phyloP scores from a whole-genome alignment of 2,113 vertebrate species.

The Kryptolebias marmoratus region DNA sequence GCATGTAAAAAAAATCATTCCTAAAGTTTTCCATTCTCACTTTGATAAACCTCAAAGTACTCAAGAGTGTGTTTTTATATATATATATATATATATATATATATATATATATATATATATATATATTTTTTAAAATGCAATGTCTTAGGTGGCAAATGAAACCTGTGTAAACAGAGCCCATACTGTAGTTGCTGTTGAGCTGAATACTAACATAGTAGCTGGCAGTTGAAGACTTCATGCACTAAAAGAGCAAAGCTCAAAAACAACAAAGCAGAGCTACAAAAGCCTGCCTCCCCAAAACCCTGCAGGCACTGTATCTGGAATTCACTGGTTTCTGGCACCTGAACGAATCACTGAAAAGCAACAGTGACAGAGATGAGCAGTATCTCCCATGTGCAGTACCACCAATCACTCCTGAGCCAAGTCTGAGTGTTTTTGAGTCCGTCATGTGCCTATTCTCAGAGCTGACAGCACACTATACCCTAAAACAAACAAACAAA shows the following conservation, averaged over 20 bases:
- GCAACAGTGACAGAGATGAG: constrained; percentile 51
- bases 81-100: too few species aligned
- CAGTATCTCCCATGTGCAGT: constrained; percentile 62
- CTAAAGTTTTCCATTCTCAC: too few species aligned
- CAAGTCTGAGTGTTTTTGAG: constrained; percentile 61
- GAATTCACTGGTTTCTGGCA: constrained; percentile 47
- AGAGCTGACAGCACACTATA: constrained; percentile 33
- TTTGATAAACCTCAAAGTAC: too few species aligned
- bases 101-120: too few species aligned
- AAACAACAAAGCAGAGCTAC: constrained; percentile 56
- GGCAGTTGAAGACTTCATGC: constrained; percentile 32
- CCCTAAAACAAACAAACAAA: background rate
- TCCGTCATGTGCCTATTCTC: constrained; percentile 45
- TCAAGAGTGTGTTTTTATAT: background rate
- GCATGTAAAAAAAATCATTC: too few species aligned
- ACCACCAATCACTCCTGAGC: constrained; percentile 38
- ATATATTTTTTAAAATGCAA: too few species aligned
- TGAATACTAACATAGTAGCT: constrained; percentile 41
- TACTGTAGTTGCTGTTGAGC: constrained; percentile 47
- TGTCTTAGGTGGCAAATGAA: constrained; percentile 33
- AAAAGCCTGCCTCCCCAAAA: constrained; percentile 39
- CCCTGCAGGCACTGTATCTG: constrained; percentile 44
- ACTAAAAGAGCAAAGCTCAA: constrained; percentile 22
- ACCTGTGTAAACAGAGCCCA: constrained; percentile 44
- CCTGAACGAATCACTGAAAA: constrained; percentile 67